These are phyloP conservation scores for Channa striata DNA, from an alignment of 2,797 vertebrate genomes.

Conservation along the genomic window DNA sequence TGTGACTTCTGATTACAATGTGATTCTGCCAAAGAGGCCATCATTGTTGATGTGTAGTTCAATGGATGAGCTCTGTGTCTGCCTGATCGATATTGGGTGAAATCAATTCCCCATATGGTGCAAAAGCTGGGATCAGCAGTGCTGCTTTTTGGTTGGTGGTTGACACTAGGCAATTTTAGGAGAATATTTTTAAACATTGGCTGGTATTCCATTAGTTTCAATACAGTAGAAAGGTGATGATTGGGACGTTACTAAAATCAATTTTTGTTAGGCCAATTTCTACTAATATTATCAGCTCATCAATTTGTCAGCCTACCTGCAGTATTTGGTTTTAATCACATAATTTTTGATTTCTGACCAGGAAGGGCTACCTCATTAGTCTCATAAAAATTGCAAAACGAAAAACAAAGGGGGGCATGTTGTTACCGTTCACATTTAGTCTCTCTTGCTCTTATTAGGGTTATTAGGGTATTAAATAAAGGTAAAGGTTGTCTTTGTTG, in stretches of 20 bases:
- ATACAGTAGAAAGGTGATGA: no score
- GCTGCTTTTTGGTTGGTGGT: conserved; percentile 25
- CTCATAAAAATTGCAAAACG: conserved; percentile 23
- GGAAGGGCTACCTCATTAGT: conserved; percentile 56
- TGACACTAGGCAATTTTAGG: conserved; percentile 11
- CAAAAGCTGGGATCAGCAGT: conserved; percentile 25
- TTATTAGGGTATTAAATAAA: not conserved
- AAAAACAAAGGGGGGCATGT: no score
- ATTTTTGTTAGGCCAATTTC: conserved; percentile 45
- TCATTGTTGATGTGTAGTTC: conserved; percentile 63
- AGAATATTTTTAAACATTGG: not conserved
- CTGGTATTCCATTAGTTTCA: no score
- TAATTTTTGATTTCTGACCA: conserved; percentile 58
- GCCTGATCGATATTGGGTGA: conserved; percentile 66
- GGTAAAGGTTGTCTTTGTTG: no score
- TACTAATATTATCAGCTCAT: not conserved
- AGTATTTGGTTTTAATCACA: conserved; percentile 48
- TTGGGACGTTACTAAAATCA: conserved; percentile 1
- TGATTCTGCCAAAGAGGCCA: conserved; percentile 42
- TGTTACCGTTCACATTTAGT: no score
- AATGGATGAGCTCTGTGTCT: conserved; percentile 49
- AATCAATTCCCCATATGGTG: conserved; percentile 63
- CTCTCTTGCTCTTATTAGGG: not conserved
- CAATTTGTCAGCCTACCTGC: conserved; percentile 1
- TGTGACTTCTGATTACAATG: conserved; percentile 28